Conservation (phyloP, 2,113 vertebrate species). For the Ranitomeya imitator region DNA sequence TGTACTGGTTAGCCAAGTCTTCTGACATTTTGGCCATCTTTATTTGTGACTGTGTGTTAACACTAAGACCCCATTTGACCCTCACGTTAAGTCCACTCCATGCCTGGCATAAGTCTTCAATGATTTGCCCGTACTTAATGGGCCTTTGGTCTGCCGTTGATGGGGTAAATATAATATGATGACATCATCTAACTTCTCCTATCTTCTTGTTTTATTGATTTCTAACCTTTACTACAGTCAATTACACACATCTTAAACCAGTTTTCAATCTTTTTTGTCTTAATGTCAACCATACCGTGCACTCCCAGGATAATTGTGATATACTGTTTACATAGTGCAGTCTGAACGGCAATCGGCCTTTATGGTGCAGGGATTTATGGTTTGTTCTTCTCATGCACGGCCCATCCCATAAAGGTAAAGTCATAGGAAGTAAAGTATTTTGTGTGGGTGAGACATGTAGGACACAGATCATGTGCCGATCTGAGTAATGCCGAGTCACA, state of each 20-base stretch:
- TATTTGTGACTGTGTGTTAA: too few relatives aligned
- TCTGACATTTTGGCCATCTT: too few relatives aligned
- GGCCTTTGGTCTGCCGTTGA: too few relatives aligned
- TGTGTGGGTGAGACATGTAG: slow-evolving; percentile 6
- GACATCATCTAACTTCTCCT: too few relatives aligned
- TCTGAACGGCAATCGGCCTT: neutral
- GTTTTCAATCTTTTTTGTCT: neutral
- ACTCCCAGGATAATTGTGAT: neutral
- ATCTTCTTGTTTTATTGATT: too few relatives aligned
- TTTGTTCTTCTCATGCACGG: slow-evolving; percentile 8
- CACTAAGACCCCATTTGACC: too few relatives aligned
- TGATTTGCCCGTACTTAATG: too few relatives aligned
- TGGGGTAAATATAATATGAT: too few relatives aligned
- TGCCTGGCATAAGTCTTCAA: too few relatives aligned
- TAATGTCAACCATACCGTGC: neutral
- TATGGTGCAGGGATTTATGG: neutral
- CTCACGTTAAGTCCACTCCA: too few relatives aligned
- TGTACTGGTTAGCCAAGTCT: too few relatives aligned
- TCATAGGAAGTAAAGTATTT: neutral
- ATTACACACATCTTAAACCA: neutral
- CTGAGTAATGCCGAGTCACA: slow-evolving; percentile 35
- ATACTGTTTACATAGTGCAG: slow-evolving; percentile 7
- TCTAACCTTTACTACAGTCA: neutral
- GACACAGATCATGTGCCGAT: slow-evolving; percentile 2
- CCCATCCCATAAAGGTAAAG: neutral